Percentiles rank a stretch among this genome's conserved stretches.
Evolutionary conservation across 2,113 vertebrate species (phyloP).

Genomic region (Phyllostomus hastatus): DNA sequence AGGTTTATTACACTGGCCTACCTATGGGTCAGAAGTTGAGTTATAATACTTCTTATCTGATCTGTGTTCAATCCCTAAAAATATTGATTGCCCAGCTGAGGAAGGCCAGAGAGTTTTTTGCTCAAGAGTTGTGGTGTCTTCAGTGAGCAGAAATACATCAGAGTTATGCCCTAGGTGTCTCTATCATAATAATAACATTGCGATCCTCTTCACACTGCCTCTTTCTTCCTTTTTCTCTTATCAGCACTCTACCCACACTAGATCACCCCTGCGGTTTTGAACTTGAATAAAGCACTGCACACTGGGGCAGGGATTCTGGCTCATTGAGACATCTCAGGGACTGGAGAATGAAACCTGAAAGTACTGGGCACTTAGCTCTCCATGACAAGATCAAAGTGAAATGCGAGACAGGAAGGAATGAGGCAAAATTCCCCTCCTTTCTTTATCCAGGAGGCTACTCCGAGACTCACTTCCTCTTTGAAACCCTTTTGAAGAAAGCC

Average conservation of each 20-base stretch:
- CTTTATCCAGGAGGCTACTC: neutral
- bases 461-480: neutral
- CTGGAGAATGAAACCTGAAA: neutral
- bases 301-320: neutral
- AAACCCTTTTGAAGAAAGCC: neutral
- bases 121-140: neutral
- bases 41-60: neutral
- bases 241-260: neutral
- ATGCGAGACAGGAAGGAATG: neutral
- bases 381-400: neutral
- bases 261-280: neutral
- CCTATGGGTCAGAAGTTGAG: neutral
- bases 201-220: neutral
- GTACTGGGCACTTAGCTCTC: neutral
- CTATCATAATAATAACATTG: neutral
- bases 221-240: neutral
- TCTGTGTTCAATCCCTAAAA: conserved; percentile 2
- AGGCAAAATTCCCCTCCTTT: neutral
- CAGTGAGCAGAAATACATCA: neutral
- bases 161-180: neutral
- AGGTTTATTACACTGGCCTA: conserved; percentile 13
- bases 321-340: neutral
- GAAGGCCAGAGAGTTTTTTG: neutral
- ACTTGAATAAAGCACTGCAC: neutral
- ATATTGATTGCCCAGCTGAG: neutral